phyloP scores from a whole-genome alignment of 1,140 invertebrate genomes.

The Matsumurasca onukii region DNA sequence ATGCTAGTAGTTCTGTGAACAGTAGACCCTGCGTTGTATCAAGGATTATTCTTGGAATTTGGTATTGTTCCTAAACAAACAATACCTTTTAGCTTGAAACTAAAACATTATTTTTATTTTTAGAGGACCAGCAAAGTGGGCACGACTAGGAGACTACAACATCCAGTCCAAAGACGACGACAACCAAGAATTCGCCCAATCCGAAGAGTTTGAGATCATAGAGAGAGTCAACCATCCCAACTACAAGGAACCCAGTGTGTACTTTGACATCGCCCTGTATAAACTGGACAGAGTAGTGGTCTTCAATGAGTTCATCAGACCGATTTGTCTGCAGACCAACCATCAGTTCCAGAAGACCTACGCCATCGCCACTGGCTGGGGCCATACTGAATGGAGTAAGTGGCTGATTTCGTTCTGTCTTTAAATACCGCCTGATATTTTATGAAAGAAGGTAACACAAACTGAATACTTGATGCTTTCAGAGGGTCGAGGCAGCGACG shows the following conservation, averaged over 20 bases:
- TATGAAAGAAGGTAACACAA: too few species aligned
- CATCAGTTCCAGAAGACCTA: constrained; percentile 17
- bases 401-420: too few species aligned
- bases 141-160: constrained; percentile 20
- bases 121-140: constrained; percentile 29
- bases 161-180: constrained; percentile 17
- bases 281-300: constrained; percentile 48
- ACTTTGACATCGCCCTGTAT: constrained; percentile 60
- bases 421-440: too few species aligned
- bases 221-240: constrained; percentile 48
- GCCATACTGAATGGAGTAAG: constrained; percentile 48
- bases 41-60: too few species aligned
- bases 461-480: too few species aligned
- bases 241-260: constrained; percentile 51
- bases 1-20: too few species aligned
- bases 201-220: constrained; percentile 19
- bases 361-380: constrained; percentile 53
- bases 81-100: too few species aligned
- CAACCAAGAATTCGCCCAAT: not conserved
- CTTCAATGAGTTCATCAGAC: constrained; percentile 47
- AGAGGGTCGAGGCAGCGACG: constrained; percentile 47
- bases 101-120: too few species aligned
- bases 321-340: constrained; percentile 50
- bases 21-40: too few species aligned
- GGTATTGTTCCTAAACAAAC: too few species aligned